Evolutionary conservation across 1,140 invertebrate genomes (phyloP), one percentile per base, ranked within the genome.

Genomic region (Teleopsis dalmanni): DNA sequence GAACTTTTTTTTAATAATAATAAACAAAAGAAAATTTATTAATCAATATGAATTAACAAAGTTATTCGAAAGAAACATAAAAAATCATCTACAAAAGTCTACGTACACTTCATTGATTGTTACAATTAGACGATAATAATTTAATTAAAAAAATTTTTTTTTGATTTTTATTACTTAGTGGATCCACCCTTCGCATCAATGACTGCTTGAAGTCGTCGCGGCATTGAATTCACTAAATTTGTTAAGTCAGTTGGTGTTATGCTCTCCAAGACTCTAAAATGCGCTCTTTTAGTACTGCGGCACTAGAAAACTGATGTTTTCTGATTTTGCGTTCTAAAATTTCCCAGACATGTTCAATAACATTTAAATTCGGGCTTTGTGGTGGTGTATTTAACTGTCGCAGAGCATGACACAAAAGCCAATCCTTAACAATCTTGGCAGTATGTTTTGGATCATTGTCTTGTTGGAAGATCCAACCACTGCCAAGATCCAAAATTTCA

Each of bases 281-380:
- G 37, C 35, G 36, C 36, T 25, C 42, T 22, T 21, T 33, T 53
- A 29, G 43, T 31, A 27, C 19, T 22, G 23, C 31, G 23, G 7
- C 22, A 50, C 51, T 53, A 47, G n/a, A 33, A 43, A 37, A 11
- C 18, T 51, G 48, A 14, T 33, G 4, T 21, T 52, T 43, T 34
- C 43, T 29, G 44, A 57, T 14, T 29, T 44, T 36, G 37, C 41
- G 42, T n/a, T 55, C 37, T 16, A 57, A 27, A 31, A 55, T 23
- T 42, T 49, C 43, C 58, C 60, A 65, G 9, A 65, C 35, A 48
- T 62, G 58, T 48, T 69, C 60, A 23, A 67, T 59, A 11, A 55
- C 55, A 50, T 67, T 67, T 16, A 67, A 26, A 47, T 69, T 62
- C 4, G 63, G 59, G 3, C 53, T 56, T 43, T 70, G 62, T 22